These are phyloP conservation scores for Gonioctena quinquepunctata DNA, from an alignment of 1,140 invertebrate genomes.

Conservation along the genomic window DNA sequence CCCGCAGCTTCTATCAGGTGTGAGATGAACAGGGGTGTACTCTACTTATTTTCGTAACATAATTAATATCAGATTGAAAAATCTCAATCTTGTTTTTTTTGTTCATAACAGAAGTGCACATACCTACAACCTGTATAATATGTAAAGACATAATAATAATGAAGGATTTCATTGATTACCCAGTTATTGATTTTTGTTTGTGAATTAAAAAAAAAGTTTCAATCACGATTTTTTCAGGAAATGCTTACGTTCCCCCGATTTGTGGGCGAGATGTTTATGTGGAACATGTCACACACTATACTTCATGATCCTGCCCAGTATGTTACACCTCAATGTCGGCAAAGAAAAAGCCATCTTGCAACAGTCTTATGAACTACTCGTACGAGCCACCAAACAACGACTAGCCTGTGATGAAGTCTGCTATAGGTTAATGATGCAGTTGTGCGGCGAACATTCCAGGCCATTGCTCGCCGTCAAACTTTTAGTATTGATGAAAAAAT, in stretches of 20 bases:
- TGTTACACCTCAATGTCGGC: slow-evolving; percentile 63
- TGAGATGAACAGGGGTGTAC: too few species aligned
- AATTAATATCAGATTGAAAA: too few species aligned
- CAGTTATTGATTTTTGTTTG: not conserved
- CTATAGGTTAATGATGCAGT: slow-evolving; percentile 97
- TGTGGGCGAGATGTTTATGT: slow-evolving; percentile 90
- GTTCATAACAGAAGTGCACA: not conserved
- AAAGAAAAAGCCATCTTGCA: slow-evolving; percentile 79
- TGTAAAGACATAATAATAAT: not conserved
- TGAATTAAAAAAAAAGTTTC: not conserved
- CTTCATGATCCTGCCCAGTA: slow-evolving; percentile 92
- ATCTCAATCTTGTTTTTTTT: not conserved
- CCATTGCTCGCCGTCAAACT: slow-evolving; percentile 94
- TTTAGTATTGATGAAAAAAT: slow-evolving; percentile 93
- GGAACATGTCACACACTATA: slow-evolving; percentile 93
- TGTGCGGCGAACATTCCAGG: slow-evolving; percentile 92
- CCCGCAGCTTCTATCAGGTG: too few species aligned
- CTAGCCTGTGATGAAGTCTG: slow-evolving; percentile 95
- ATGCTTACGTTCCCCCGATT: slow-evolving; percentile 64
- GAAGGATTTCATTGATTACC: not conserved
- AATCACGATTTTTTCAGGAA: slow-evolving; percentile 47
- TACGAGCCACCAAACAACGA: slow-evolving; percentile 79
- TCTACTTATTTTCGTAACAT: too few species aligned
- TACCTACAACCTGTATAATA: not conserved
- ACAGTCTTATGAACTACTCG: slow-evolving; percentile 84